Evolutionary conservation across 30 jellyfish, hydroid and myxozoan genomes (phyloP).

Genomic region (Aurelia sp.): DNA sequence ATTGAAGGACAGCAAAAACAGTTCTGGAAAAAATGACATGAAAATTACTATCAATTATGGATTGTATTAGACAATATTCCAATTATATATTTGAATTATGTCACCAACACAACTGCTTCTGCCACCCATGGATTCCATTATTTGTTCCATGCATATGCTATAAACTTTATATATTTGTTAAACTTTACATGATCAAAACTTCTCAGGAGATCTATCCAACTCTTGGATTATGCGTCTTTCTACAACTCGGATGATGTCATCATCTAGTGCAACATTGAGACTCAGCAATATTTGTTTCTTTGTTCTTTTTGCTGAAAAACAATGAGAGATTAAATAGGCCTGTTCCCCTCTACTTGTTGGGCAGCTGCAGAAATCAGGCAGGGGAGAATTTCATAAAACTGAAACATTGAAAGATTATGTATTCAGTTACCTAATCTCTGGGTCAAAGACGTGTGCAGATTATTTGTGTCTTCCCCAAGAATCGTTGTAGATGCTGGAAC

Average conservation of each 20-base stretch:
- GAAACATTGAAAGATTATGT: too few relatives aligned
- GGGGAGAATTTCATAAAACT: too few relatives aligned
- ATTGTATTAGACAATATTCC: too few relatives aligned
- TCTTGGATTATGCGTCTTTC: conserved; percentile 49
- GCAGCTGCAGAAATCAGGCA: too few relatives aligned
- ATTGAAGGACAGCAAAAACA: too few relatives aligned
- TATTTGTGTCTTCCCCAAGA: conserved; percentile 50
- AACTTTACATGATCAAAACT: neutral
- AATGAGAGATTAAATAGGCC: neutral
- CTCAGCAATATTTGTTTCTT: conserved; percentile 57
- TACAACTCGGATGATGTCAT: conserved; percentile 7
- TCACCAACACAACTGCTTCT: too few relatives aligned
- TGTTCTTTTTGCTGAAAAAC: conserved; percentile 6
- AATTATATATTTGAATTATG: too few relatives aligned
- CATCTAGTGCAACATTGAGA: conserved; percentile 39
- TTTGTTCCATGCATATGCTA: too few relatives aligned
- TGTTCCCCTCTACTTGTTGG: neutral
- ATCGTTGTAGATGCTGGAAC: conserved; percentile 49
- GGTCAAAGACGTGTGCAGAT: conserved; percentile 38
- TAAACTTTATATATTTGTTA: too few relatives aligned
- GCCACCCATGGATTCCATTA: too few relatives aligned
- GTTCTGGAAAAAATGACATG: too few relatives aligned
- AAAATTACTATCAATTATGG: too few relatives aligned
- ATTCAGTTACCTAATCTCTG: conserved; percentile 53
- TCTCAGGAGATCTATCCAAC: conserved; percentile 40